Percentiles rank a stretch among this genome's conserved stretches.
These are phyloP conservation scores for Coregonus ussuriensis DNA, from an alignment of 2,797 vertebrate species.

Conservation along the genomic window DNA sequence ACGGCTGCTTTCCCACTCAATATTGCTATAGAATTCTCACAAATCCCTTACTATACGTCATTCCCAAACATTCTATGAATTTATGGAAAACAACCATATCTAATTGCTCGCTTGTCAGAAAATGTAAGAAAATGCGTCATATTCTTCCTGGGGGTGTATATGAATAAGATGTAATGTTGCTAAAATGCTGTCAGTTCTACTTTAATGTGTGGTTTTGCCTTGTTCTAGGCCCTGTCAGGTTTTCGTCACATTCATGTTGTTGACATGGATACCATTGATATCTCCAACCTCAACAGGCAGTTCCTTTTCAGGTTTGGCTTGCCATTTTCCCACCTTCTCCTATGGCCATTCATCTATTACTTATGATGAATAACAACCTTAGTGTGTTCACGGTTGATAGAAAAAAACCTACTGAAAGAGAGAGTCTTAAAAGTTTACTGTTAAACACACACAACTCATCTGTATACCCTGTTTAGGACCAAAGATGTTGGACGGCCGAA, in stretches of 20 bases:
- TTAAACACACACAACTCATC: not conserved
- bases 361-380: not conserved
- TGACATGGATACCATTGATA: slow-evolving; percentile 98
- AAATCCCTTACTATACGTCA: too few species aligned
- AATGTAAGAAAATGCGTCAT: too few species aligned
- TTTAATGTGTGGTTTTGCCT: slow-evolving; percentile 14
- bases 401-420: not conserved
- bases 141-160: too few species aligned
- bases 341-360: not conserved
- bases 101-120: too few species aligned
- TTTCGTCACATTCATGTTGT: slow-evolving; percentile 97
- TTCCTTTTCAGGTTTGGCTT: slow-evolving; percentile 93
- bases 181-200: not conserved
- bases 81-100: too few species aligned
- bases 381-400: not conserved
- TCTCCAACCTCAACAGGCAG: slow-evolving; percentile 97
- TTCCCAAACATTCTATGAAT: too few species aligned
- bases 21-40: too few species aligned
- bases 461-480: slow-evolving; percentile 67
- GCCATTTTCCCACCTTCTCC: not conserved
- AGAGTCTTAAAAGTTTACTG: not conserved
- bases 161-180: too few species aligned
- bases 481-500: slow-evolving; percentile 96
- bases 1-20: too few species aligned
- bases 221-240: slow-evolving; percentile 87